Conservation (phyloP, 1,140 invertebrate genomes). For the Tetragonula clypearis region DNA sequence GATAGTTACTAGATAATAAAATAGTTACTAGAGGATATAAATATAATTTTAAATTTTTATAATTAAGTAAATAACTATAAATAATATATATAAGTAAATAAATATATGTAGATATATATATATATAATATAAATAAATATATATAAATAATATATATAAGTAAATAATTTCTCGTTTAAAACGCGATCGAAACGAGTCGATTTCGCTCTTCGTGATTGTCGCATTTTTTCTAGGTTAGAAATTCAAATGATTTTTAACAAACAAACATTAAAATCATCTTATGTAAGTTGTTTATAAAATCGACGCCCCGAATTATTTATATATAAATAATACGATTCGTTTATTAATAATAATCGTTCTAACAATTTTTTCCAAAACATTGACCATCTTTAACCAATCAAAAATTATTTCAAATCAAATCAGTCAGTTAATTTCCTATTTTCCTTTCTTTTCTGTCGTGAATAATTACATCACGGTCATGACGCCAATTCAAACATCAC, state of each 20-base stretch:
- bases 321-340: neutral
- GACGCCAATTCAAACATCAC: neutral
- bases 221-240: slow-evolving; percentile 11
- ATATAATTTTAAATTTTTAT: too few species aligned
- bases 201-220: neutral
- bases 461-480: neutral
- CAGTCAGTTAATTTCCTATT: neutral
- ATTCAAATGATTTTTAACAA: slow-evolving; percentile 10
- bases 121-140: too few species aligned
- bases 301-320: slow-evolving; percentile 11
- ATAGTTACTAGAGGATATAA: too few species aligned
- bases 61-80: too few species aligned
- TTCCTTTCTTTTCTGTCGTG: neutral
- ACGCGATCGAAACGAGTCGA: neutral
- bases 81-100: too few species aligned
- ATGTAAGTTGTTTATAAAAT: slow-evolving; percentile 9
- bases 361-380: neutral
- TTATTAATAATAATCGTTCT: neutral
- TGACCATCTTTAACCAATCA: neutral
- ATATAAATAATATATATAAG: too few species aligned
- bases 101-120: too few species aligned
- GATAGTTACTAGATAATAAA: neutral
- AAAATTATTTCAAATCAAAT: neutral
- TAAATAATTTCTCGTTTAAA: too few species aligned
- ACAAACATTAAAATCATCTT: neutral